These are phyloP conservation scores for Eclectus roratus DNA, from an alignment of 2,113 vertebrate genomes.

Conservation along the genomic window DNA sequence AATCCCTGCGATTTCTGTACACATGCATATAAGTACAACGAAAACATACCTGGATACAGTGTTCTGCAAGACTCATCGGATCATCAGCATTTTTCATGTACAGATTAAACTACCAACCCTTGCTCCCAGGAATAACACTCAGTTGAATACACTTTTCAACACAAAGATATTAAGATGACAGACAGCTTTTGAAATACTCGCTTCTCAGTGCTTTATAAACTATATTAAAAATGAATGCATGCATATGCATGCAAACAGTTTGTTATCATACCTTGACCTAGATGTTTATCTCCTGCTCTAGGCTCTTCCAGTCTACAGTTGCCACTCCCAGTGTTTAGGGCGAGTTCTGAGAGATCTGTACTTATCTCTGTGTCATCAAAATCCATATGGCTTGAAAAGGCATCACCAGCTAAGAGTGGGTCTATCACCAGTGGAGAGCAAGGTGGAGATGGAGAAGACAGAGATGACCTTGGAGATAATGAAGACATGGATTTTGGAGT, in stretches of 20 bases:
- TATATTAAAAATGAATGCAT: constrained; percentile 6
- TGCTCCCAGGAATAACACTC: neutral
- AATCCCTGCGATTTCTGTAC: neutral
- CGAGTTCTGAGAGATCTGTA: constrained; percentile 78
- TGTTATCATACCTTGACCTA: constrained; percentile 71
- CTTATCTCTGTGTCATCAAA: constrained; percentile 81
- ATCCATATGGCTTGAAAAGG: constrained; percentile 78
- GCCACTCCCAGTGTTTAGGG: constrained; percentile 59
- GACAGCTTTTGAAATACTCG: neutral
- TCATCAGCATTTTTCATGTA: neutral
- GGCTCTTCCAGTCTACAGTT: constrained; percentile 72
- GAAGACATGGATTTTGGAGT: constrained; percentile 93
- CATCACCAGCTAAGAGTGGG: constrained; percentile 82
- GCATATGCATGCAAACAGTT: neutral
- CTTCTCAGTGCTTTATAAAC: neutral
- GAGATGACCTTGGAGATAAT: constrained; percentile 90
- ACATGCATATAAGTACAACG: neutral
- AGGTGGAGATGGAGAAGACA: constrained; percentile 93
- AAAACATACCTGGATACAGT: neutral
- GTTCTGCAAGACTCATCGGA: neutral
- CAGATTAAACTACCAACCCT: neutral
- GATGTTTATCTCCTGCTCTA: constrained; percentile 59
- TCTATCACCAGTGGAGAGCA: constrained; percentile 90
- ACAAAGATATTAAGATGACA: neutral
- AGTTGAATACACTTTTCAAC: neutral